Base-by-base conservation (phyloP, 2,113 vertebrate genomes). In the Terrapene triunguis region DNA sequence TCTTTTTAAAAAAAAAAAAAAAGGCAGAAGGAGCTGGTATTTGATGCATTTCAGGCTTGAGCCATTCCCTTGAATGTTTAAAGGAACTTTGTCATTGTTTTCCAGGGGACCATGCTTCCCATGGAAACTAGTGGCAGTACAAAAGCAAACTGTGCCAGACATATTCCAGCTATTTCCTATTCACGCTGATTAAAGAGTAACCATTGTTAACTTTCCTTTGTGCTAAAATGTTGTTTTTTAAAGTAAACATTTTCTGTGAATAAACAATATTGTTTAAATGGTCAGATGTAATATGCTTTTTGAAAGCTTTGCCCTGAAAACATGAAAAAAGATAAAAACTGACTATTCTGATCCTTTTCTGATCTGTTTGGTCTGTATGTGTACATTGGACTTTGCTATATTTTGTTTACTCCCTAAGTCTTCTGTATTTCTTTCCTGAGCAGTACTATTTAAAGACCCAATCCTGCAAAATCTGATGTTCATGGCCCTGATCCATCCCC, bases 311-410 rank as follows among this genome's bases (percentile, higher is more conserved):
- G 72, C 10, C 44, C 24, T 11, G 42, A 44, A 59, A 2, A 54
- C 42, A 44, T 2, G 3, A 87, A 54, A 19, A 76, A 55, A 78
- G 3, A 65, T 6, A 47, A 35, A 57, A 5, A 42, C 42, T 76
- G 17, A 51, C 84, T 17, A 17, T 42, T 53, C 25, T 72, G 42
- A 79, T 84, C 91, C 51, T 86, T 87, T 59, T 59, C 25, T 29
- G 27, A 59, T 59, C 57, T 1, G 13, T 2, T 1, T 32, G 57
- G 21, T 25, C 10, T 2, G 0, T 17, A 17, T 72, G 19, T 25
- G 48, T 42, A 17, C 53, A 69, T 22, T 44, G 93, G 51, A 89
- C 24, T 22, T 5, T 5, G 7, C 17, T 80, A 1, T 13, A 80
- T 9, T 2, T 82, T 84, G 9, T 38, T 74, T 0, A n/a, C 27